Base-by-base conservation (phyloP, 2,113 vertebrate genomes). In the Cepphus grylle region DNA sequence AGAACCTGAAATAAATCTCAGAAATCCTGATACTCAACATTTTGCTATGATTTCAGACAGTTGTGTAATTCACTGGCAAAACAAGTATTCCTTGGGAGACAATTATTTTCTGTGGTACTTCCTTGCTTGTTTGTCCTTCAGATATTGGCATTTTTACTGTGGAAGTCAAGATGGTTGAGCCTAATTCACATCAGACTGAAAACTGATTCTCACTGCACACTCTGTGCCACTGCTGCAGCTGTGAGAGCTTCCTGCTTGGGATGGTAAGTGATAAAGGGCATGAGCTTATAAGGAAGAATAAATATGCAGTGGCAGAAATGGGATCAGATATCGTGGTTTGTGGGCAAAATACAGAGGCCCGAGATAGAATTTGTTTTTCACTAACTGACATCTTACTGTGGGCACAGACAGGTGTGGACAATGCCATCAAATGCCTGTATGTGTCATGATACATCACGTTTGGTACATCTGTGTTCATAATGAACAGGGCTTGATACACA, bases 1-100 rank as follows among this genome's bases (percentile, higher is more conserved):
- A 87, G 69, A 92, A 55, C 69, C 53, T 77, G 78, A 87, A 97
- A 93, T 95, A 85, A 90, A 82, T 84, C 43, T 88, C 66, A 94
- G 84, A 91, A 96, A 86, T 80, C 71, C 58, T 42, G 40, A 52
- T 62, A 11, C 56, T 74, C 38, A 74, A 62, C 27, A 32, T 93
- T 72, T 93, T 85, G 52, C 78, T 85, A 20, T 52, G 79, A 6
- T 93, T 94, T 93, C 62, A 62, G 59, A 23, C 36, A 12, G 19
- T 63, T 94, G 70, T 81, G 89, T 84, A 81, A 91, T 71, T 91
- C 53, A 12, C 19, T 90, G 66, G 66, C 49, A 62, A 91, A 89
- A 18, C 43, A 34, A 81, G 3, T 52, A 27, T 81, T 93, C 63
- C 52, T 55, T 79, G n/a, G 59, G 43, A 63, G 73, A 32, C 32